phyloP scores from a whole-genome alignment of 2,888 invertebrate species.

The Brachycybe producta region DNA sequence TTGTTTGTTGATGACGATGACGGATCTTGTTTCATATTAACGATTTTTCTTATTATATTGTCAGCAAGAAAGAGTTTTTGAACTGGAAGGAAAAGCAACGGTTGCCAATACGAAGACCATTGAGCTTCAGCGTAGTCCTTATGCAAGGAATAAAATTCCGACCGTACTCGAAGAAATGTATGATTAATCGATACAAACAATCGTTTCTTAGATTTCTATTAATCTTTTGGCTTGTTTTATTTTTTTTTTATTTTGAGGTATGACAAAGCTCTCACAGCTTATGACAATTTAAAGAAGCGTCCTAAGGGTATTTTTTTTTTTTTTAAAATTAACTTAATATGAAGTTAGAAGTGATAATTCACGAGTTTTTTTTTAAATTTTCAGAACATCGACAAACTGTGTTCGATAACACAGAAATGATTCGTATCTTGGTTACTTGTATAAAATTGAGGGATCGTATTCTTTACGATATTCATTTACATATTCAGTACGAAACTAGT shows the following conservation, averaged over 20 bases:
- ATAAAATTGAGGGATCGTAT: conserved; percentile 14
- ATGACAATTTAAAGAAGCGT: conserved; percentile 9
- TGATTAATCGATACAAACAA: neutral
- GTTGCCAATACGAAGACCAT: conserved; percentile 15
- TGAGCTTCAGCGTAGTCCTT: conserved; percentile 16
- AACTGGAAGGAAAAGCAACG: conserved; percentile 12
- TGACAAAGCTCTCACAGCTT: conserved; percentile 7
- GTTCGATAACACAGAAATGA: conserved; percentile 12
- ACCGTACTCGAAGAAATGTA: conserved; percentile 14
- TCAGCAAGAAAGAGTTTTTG: conserved; percentile 1
- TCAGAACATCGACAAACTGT: conserved; percentile 8
- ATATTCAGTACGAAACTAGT: conserved; percentile 13
- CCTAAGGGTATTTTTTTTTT: conserved; percentile 12
- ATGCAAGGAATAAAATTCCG: conserved; percentile 12
- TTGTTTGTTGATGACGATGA: neutral
- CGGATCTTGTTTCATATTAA: neutral
- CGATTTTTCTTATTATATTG: neutral
- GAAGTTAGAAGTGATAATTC: neutral
- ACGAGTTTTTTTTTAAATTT: neutral
- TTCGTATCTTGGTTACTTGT: conserved; percentile 10
- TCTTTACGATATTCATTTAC: conserved; percentile 7
- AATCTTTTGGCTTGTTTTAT: neutral
- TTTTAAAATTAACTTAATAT: neutral
- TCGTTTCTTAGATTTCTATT: neutral
- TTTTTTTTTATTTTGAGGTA: conserved; percentile 7